Conservation (phyloP, 2,113 vertebrate species). For the Phaethon lepturus region DNA sequence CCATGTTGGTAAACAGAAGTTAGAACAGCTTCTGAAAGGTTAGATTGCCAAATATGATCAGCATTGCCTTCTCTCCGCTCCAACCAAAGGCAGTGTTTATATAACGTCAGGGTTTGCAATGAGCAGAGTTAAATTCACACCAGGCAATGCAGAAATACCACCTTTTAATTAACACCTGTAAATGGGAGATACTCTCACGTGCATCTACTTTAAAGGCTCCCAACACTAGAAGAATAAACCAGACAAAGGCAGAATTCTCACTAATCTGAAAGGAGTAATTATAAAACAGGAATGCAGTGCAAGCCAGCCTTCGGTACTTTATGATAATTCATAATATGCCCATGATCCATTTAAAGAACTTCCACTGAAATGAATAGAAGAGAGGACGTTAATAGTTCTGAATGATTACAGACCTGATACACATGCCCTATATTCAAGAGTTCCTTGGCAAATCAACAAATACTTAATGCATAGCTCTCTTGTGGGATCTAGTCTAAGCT, state of each 20-base stretch:
- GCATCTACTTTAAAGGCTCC: neutral
- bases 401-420: neutral
- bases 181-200: accelerated
- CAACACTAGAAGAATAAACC: neutral
- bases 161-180: neutral
- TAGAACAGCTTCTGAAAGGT: neutral
- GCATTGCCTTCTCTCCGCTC: neutral
- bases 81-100: neutral
- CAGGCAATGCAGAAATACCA: neutral
- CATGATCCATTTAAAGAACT: neutral
- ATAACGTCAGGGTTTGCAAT: neutral
- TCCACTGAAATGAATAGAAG: neutral
- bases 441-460: neutral
- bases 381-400: neutral
- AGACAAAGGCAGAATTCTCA: neutral
- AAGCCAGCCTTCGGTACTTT: neutral
- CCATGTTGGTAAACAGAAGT: neutral
- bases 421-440: neutral
- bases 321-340: neutral
- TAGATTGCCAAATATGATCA: neutral
- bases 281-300: neutral
- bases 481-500: neutral
- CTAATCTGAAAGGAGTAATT: neutral
- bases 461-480: neutral
- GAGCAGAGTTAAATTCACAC: neutral